Base-by-base conservation (phyloP, 2,797 vertebrate genomes). In the Acipenser ruthenus region DNA sequence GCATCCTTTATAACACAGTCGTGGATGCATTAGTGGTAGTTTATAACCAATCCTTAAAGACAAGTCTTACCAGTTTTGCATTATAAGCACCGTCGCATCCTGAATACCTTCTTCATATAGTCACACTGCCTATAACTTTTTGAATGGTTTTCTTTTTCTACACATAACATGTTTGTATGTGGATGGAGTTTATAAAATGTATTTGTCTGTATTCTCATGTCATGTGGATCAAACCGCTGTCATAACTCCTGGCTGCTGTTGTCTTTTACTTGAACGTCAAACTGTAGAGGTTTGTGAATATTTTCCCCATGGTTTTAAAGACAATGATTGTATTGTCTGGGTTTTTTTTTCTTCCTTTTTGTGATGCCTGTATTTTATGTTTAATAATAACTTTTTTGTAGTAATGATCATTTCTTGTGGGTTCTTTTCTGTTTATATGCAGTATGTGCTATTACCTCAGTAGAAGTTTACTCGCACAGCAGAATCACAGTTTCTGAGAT, bases 291-390 rank as follows among this genome's bases (percentile, higher is more conserved):
- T 67, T 56, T 64, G 62, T 65, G 55, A 70, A 70, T 68, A 64
- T 70, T 63, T 58, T 68, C 66, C 12, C 12, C 23, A 65, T 72
- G 6, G n/a, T 63, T 68, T 69, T 64, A 18, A 72, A 64, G 58
- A 66, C 67, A 66, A 62, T 50, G 70, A 74, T 71, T 71, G 70
- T 73, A 69, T 66, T 58, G 64, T 70, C 68, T 70, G 65, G 18
- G 18, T 1, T 1, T 1, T 18, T 18, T 37, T 37, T 37, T 37
- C 37, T 37, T 37, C 37, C 37, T 37, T 5, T 37, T 70, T 70
- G 71, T 74, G 72, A 79, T 83, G 78, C 82, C 85, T 88, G 82
- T 84, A 82, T 84, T 79, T 85, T 87, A 87, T 87, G 75, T 86
- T 80, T 80, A 86, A 86, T 85, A 86, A 86, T 78, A 81, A 72